Evolutionary conservation across 2,888 invertebrate genomes (phyloP).

Genomic region (Cheilosia pagana): DNA sequence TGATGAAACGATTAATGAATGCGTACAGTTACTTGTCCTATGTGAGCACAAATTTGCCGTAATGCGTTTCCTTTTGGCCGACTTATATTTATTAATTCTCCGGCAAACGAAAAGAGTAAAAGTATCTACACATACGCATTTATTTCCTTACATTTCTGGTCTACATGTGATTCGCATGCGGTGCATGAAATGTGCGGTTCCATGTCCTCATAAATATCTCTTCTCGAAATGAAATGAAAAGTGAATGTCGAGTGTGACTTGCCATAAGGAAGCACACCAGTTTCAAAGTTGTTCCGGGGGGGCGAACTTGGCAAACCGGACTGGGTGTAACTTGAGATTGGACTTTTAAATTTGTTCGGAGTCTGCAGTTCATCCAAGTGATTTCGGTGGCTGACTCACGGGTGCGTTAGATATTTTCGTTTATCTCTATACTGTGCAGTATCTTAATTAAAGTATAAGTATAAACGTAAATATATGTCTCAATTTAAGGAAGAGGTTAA

Average conservation of each 20-base stretch:
- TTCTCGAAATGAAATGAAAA: slow-evolving; percentile 43
- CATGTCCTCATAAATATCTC: slow-evolving; percentile 24
- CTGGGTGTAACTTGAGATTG: slow-evolving; percentile 45
- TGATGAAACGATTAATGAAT: background rate
- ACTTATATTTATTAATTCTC: background rate
- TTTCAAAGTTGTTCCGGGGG: slow-evolving; percentile 32
- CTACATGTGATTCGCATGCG: background rate
- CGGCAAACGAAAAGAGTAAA: background rate
- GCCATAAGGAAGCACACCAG: slow-evolving; percentile 8
- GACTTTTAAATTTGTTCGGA: background rate
- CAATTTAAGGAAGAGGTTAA: too few relatives aligned
- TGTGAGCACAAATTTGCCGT: background rate
- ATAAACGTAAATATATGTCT: too few relatives aligned
- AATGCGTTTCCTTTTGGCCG: background rate
- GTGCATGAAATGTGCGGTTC: slow-evolving; percentile 11
- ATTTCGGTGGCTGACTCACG: slow-evolving; percentile 32
- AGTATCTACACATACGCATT: background rate
- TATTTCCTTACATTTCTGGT: slow-evolving; percentile 21
- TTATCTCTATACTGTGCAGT: background rate
- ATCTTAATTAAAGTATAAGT: too few relatives aligned
- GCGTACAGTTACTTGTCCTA: background rate
- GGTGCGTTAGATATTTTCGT: slow-evolving; percentile 3
- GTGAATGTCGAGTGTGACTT: slow-evolving; percentile 18
- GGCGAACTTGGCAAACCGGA: slow-evolving; percentile 50
- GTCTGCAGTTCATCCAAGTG: slow-evolving; percentile 19